Conservation (phyloP, 1,140 invertebrate genomes). For the Papilio aristodemus region DNA sequence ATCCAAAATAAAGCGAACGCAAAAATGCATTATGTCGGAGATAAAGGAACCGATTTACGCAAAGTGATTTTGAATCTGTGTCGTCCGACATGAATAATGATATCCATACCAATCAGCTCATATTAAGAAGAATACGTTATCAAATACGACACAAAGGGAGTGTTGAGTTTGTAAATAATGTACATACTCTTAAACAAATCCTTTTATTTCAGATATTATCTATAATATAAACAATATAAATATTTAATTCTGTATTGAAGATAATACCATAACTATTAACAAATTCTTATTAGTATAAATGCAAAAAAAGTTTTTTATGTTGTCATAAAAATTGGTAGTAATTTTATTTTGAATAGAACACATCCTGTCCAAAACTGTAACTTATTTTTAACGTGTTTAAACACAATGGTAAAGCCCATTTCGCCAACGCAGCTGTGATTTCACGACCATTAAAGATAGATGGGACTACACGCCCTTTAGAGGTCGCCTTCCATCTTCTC, state of each 20-base stretch:
- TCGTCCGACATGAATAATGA: slow-evolving; percentile 45
- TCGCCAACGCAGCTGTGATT: slow-evolving; percentile 55
- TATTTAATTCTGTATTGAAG: no score
- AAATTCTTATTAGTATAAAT: no score
- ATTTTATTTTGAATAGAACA: background rate
- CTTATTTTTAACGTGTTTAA: slow-evolving; percentile 28
- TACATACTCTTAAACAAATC: background rate
- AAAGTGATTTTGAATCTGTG: slow-evolving; percentile 50
- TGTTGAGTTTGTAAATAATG: background rate
- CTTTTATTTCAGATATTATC: background rate
- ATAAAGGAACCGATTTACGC: slow-evolving; percentile 52
- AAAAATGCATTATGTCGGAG: slow-evolving; percentile 42
- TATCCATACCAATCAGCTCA: slow-evolving; percentile 18
- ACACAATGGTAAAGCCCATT: slow-evolving; percentile 54
- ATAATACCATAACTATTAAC: no score
- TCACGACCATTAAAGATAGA: slow-evolving; percentile 57
- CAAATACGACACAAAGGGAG: background rate
- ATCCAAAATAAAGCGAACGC: slow-evolving; percentile 40
- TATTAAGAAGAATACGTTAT: background rate
- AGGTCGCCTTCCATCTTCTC: slow-evolving; percentile 46
- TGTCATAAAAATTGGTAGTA: no score
- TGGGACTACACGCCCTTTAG: slow-evolving; percentile 45
- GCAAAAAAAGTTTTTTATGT: no score
- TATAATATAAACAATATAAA: background rate
- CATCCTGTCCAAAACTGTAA: slow-evolving; percentile 9